Evolutionary conservation across 2,797 vertebrate genomes (phyloP).

Genomic region (Allenopithecus nigroviridis): DNA sequence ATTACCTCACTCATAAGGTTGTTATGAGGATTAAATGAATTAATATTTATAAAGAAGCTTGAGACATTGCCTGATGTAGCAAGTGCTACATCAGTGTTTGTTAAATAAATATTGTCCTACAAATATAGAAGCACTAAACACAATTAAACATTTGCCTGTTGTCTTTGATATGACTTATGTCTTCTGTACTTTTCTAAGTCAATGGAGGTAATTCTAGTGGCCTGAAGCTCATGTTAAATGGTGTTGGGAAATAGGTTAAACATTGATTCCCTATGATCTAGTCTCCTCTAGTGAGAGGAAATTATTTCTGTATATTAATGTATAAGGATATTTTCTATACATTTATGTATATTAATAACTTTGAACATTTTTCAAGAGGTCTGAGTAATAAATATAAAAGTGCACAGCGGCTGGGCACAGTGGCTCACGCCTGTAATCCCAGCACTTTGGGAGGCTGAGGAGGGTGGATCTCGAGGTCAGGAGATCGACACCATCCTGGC

Average conservation of each 20-base stretch:
- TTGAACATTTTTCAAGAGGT: constrained; percentile 29
- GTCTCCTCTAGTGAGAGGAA: not conserved
- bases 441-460: too few species aligned
- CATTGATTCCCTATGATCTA: not conserved
- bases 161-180: not conserved
- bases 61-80: not conserved
- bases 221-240: not conserved
- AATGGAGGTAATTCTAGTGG: not conserved
- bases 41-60: constrained; percentile 23
- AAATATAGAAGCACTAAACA: not conserved
- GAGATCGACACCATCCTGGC: too few species aligned
- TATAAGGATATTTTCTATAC: not conserved
- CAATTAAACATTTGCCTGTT: not conserved
- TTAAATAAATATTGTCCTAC: not conserved
- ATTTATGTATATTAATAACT: not conserved
- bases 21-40: not conserved
- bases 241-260: not conserved
- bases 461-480: too few species aligned
- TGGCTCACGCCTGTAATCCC: too few species aligned
- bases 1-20: not conserved
- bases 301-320: not conserved
- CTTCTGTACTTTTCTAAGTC: not conserved
- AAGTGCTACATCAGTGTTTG: not conserved
- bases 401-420: not conserved
- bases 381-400: constrained; percentile 21